Conservation (phyloP, 2,797 vertebrate species). For the Neosalanx taihuensis region DNA sequence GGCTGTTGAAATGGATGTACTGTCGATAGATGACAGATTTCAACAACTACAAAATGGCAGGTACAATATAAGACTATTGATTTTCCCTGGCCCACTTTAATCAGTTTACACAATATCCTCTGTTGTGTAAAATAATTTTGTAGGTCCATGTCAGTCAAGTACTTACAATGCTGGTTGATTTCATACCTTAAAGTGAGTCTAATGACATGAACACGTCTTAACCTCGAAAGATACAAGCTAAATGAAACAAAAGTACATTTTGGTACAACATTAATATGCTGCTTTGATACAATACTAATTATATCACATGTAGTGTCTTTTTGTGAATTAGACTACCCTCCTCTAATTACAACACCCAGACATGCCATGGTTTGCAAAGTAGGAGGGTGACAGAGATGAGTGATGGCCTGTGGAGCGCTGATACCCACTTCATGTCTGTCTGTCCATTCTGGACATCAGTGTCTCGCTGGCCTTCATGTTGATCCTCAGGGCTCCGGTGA, state of each 20-base stretch:
- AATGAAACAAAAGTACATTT: constrained; percentile 69
- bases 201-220: constrained; percentile 71
- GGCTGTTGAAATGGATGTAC: constrained; percentile 14
- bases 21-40: constrained; percentile 28
- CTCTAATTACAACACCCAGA: constrained; percentile 69
- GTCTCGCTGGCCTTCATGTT: constrained; percentile 30
- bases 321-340: constrained; percentile 64
- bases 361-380: constrained; percentile 61
- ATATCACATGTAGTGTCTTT: constrained; percentile 68
- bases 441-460: constrained; percentile 29
- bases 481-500: constrained; percentile 8
- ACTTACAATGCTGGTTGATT: constrained; percentile 67
- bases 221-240: constrained; percentile 70
- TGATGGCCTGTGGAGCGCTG: constrained; percentile 21
- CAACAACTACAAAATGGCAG: constrained; percentile 17
- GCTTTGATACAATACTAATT: constrained; percentile 77
- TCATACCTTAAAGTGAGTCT: constrained; percentile 68
- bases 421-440: constrained; percentile 20
- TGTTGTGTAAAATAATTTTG: constrained; percentile 27
- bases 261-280: constrained; percentile 73
- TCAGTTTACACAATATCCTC: background rate
- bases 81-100: background rate
- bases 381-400: constrained; percentile 38
- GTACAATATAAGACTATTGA: background rate
- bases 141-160: constrained; percentile 60